A percentile compares a stretch with the other conserved stretches of the same genome.
phyloP scores from a whole-genome alignment of 2,888 invertebrate species.

The Drosophila incognita region DNA sequence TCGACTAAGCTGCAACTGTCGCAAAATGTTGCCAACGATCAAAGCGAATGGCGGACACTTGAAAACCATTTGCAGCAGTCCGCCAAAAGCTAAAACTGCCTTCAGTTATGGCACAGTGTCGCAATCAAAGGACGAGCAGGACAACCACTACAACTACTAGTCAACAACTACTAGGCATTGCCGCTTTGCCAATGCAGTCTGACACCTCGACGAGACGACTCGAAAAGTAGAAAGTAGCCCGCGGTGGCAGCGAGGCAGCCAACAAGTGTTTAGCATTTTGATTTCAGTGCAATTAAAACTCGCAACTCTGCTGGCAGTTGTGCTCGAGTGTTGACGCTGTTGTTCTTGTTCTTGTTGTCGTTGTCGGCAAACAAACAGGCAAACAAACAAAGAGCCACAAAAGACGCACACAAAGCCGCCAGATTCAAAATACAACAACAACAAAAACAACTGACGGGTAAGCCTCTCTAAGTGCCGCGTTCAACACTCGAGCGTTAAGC shows the following conservation, averaged over 20 bases:
- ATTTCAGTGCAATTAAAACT: constrained; percentile 75
- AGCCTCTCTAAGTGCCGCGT: constrained; percentile 42
- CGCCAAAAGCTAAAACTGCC: constrained; percentile 45
- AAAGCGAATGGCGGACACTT: constrained; percentile 53
- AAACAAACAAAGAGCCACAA: constrained; percentile 66
- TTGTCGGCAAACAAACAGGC: constrained; percentile 45
- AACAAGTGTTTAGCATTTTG: constrained; percentile 79
- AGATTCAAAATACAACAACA: constrained; percentile 37
- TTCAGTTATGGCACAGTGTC: constrained; percentile 41
- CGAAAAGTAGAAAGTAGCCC: constrained; percentile 65
- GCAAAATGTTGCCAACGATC: constrained; percentile 56
- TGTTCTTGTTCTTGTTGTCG: constrained; percentile 26
- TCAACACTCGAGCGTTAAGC: constrained; percentile 51
- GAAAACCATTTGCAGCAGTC: constrained; percentile 34
- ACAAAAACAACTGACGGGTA: constrained; percentile 24
- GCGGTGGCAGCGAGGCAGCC: constrained; percentile 55
- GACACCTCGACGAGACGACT: constrained; percentile 51
- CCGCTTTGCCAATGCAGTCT: constrained; percentile 38
- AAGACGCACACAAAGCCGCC: constrained; percentile 62
- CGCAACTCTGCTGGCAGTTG: constrained; percentile 48
- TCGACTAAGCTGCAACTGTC: constrained; percentile 51
- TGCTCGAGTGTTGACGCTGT: constrained; percentile 51
- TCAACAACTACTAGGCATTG: constrained; percentile 8
- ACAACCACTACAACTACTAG: background rate
- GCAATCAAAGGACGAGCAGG: constrained; percentile 46